Base-by-base conservation (phyloP, 2,888 invertebrate species). In the Phanerotoma sp. region DNA sequence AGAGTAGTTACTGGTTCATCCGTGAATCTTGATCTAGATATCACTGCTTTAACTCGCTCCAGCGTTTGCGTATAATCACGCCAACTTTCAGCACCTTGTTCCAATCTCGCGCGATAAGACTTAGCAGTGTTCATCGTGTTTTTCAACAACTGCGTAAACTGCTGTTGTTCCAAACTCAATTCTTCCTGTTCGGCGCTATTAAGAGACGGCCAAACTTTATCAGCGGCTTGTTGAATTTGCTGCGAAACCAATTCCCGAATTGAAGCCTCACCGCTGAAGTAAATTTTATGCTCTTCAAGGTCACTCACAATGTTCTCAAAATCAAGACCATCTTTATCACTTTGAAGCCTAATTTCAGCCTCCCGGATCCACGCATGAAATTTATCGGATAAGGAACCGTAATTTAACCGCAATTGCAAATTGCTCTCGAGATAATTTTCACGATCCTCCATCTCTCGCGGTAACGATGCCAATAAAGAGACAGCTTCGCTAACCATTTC, bases 401-500 rank as follows among this genome's bases (percentile, higher is more conserved):
- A 93, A 64, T 90, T 86, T 61, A 90, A 81, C 18, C 93, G 84
- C 59, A 88, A 82, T 58, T 86, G 84, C 71, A 88, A 88, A 69
- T 93, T 93, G 60, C 83, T 85, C 63, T 86, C 84, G 44, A 95
- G 77, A 73, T 94, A 95, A 70, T 86, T 88, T 58, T 86, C 85
- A 56, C 93, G 83, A 57, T 93, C 92, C 37, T 88, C 85, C 60
- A 95, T 79, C 73, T 93, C 93, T 13, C 85, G 82, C 0, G 93
- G 94, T 48, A 94, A 67, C 0, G 89, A 89, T 3, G 87, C 82
- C 37, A 91, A 80, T 21, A 94, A 75, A 0, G 91, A 89, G 57
- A 87, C 86, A 0, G 89, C 91, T 74, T 93, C 92, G 40, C 92
- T 92, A 4, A 94, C 80, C 83, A 91, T 89, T 77, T 94, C 93